A percentile compares a stretch with the other conserved stretches of the same genome.
Evolutionary conservation across 2,797 vertebrate species (phyloP).

Genomic region (Nannoperca obscura): DNA sequence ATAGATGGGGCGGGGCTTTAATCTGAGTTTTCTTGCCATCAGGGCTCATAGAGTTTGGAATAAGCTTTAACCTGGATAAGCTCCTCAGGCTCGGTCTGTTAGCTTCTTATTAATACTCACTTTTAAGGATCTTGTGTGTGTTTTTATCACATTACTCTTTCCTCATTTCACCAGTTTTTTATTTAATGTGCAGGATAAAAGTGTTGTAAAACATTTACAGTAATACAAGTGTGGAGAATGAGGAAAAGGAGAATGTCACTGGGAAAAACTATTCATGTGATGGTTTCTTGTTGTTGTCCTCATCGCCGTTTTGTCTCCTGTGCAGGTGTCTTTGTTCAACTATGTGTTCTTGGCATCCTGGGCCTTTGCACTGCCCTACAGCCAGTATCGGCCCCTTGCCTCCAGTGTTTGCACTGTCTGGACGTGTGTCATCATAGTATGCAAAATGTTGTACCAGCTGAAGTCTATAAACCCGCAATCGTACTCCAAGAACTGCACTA

Average conservation of each 20-base stretch:
- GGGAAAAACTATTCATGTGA: constrained; percentile 6
- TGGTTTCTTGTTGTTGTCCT: constrained; percentile 17
- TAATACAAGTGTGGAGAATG: not conserved
- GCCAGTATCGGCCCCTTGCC: constrained; percentile 92
- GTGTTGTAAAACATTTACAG: not conserved
- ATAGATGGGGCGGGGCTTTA: not conserved
- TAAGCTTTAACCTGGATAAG: not conserved
- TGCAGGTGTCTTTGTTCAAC: constrained; percentile 96
- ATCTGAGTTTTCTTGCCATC: constrained; percentile 8
- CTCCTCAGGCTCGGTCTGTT: not conserved
- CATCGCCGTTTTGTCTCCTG: constrained; percentile 43
- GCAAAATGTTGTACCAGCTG: constrained; percentile 99
- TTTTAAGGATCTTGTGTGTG: constrained; percentile 6
- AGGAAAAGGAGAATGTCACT: not conserved
- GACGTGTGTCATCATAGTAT: constrained; percentile 97
- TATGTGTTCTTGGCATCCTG: constrained; percentile 95
- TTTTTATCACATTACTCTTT: not conserved
- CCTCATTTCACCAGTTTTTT: not conserved
- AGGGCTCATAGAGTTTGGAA: constrained; percentile 1
- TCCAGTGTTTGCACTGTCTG: constrained; percentile 96
- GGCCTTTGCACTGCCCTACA: constrained; percentile 96
- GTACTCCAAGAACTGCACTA: constrained; percentile 88
- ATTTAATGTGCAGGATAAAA: not conserved
- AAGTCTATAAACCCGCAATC: constrained; percentile 86
- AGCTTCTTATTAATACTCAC: constrained; percentile 11